These are phyloP conservation scores for Amblyjoppa proteus DNA, from an alignment of 2,888 invertebrate genomes.

Conservation along the genomic window DNA sequence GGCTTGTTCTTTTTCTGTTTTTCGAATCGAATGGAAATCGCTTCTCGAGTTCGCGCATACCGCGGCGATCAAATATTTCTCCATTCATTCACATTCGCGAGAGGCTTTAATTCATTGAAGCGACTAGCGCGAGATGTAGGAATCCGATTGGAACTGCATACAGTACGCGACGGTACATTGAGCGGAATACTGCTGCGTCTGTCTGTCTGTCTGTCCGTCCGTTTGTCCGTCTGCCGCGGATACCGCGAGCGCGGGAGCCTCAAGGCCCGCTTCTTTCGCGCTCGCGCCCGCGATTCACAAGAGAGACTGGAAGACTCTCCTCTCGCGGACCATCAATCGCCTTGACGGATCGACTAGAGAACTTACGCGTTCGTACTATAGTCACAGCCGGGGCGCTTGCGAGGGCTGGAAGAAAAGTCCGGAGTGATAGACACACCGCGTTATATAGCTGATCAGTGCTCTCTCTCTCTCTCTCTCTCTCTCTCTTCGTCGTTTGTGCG, in stretches of 20 bases:
- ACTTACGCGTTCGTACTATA: slow-evolving; percentile 63
- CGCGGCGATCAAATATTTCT: slow-evolving; percentile 19
- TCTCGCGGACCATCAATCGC: slow-evolving; percentile 64
- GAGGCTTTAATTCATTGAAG: slow-evolving; percentile 61
- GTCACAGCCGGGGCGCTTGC: slow-evolving; percentile 38
- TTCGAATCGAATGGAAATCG: neutral
- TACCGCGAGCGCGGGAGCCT: slow-evolving; percentile 60
- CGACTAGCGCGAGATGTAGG: slow-evolving; percentile 59
- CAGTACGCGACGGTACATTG: slow-evolving; percentile 59
- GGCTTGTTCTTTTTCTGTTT: neutral
- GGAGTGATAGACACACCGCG: slow-evolving; percentile 61
- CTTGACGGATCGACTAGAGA: slow-evolving; percentile 67
- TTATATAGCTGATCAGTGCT: slow-evolving; percentile 58
- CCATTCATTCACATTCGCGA: slow-evolving; percentile 57
- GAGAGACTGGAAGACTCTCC: slow-evolving; percentile 37
- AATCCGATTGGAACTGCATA: slow-evolving; percentile 64
- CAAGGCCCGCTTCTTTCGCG: slow-evolving; percentile 67
- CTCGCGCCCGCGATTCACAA: slow-evolving; percentile 46
- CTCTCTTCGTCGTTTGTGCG: neutral
- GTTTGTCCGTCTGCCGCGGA: slow-evolving; percentile 55
- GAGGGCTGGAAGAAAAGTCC: slow-evolving; percentile 56
- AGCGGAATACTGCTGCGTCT: slow-evolving; percentile 59
- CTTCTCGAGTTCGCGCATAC: neutral
- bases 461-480: neutral
- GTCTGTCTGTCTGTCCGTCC: slow-evolving; percentile 59